phyloP scores from a whole-genome alignment of 2,888 invertebrate genomes.

The Eledona agricola region DNA sequence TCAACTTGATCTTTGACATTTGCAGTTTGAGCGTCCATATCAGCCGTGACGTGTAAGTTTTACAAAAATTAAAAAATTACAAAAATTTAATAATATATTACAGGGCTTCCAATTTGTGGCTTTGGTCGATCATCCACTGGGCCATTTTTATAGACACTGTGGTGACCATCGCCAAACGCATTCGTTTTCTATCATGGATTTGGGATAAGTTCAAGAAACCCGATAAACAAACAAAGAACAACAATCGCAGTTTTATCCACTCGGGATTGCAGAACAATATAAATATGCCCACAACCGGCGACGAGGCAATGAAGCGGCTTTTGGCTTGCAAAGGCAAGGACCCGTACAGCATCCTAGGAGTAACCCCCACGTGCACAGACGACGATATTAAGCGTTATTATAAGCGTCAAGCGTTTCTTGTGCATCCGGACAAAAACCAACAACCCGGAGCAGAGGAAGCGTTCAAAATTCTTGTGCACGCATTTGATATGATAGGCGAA shows the following conservation, averaged over 20 bases:
- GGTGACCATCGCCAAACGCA: conserved; percentile 50
- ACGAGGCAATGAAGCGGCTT: conserved; percentile 93
- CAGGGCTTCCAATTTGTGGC: conserved; percentile 55
- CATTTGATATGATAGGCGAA: conserved; percentile 94
- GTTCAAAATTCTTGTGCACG: conserved; percentile 93
- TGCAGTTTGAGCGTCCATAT: conserved; percentile 80
- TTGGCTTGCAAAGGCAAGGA: conserved; percentile 95
- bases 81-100: conserved; percentile 13
- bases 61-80: conserved; percentile 16
- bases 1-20: conserved; percentile 82
- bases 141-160: conserved; percentile 50
- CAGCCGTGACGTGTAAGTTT: conserved; percentile 75
- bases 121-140: conserved; percentile 54
- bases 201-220: conserved; percentile 58
- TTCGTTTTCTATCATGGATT: conserved; percentile 57
- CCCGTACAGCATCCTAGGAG: conserved; percentile 82
- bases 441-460: conserved; percentile 96
- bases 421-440: conserved; percentile 96
- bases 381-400: conserved; percentile 96
- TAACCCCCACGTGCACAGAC: conserved; percentile 86
- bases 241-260: conserved; percentile 59
- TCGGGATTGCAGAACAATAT: conserved; percentile 76
- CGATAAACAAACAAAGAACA: conserved; percentile 49
- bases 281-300: conserved; percentile 86
- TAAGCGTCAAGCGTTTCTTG: conserved; percentile 90